These are phyloP conservation scores for Sphaeramia orbicularis DNA, from an alignment of 2,797 vertebrate genomes.

Conservation along the genomic window DNA sequence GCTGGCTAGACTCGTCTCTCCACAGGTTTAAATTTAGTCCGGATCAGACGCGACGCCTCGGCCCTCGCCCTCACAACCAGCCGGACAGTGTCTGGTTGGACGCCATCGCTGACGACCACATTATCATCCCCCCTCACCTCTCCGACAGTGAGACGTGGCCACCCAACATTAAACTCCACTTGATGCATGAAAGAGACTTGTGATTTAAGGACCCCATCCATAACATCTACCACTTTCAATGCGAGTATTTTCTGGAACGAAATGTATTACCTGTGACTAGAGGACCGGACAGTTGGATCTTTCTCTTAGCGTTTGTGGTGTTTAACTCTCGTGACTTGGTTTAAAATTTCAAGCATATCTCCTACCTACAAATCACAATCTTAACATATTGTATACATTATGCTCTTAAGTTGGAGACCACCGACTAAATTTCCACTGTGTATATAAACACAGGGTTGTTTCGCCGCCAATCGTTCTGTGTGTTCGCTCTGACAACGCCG, in stretches of 20 bases:
- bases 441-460: constrained; percentile 22
- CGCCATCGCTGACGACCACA: constrained; percentile 52
- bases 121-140: constrained; percentile 60
- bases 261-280: background rate
- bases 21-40: constrained; percentile 85
- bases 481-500: constrained; percentile 18
- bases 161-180: constrained; percentile 37
- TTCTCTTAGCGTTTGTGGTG: constrained; percentile 1
- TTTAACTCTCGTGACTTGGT: constrained; percentile 25
- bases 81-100: constrained; percentile 33
- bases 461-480: constrained; percentile 18
- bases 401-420: constrained; percentile 26
- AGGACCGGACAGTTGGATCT: constrained; percentile 6
- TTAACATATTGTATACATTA: constrained; percentile 33
- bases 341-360: constrained; percentile 26
- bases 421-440: constrained; percentile 34
- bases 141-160: constrained; percentile 36
- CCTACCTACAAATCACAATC: constrained; percentile 43
- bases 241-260: background rate
- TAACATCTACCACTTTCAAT: background rate
- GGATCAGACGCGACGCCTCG: constrained; percentile 62
- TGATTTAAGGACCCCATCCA: constrained; percentile 21
- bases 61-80: constrained; percentile 45
- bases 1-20: constrained; percentile 83
- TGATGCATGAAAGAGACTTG: constrained; percentile 4